These are phyloP conservation scores for Liolophura sinensis DNA, from an alignment of 1,140 invertebrate genomes.

Conservation along the genomic window DNA sequence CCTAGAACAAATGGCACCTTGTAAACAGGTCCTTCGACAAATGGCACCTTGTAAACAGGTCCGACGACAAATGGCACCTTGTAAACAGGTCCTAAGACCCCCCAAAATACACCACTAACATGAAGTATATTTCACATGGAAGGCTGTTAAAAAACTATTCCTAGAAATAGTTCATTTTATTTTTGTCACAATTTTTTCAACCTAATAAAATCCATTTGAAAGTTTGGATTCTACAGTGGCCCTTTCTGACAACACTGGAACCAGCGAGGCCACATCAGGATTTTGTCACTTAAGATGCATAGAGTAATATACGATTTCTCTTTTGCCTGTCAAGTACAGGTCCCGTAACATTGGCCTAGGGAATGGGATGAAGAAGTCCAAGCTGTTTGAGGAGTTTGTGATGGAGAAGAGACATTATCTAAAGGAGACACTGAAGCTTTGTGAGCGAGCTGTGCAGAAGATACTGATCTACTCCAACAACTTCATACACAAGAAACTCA, in stretches of 20 bases:
- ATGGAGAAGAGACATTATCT: constrained; percentile 35
- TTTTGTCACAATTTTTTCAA: constrained; percentile 3
- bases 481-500: constrained; percentile 54
- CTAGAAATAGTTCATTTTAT: background rate
- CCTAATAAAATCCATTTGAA: background rate
- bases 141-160: too few species aligned
- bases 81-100: too few species aligned
- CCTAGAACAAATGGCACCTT: too few species aligned
- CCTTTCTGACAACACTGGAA: background rate
- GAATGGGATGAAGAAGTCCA: constrained; percentile 52
- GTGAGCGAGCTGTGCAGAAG: constrained; percentile 50
- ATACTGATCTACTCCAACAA: constrained; percentile 56
- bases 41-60: too few species aligned
- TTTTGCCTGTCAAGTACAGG: background rate
- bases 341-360: constrained; percentile 41
- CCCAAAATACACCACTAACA: too few species aligned
- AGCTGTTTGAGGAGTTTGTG: constrained; percentile 49
- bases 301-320: constrained; percentile 5
- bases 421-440: constrained; percentile 37
- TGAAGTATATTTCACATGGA: too few species aligned
- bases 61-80: too few species aligned
- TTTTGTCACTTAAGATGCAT: background rate
- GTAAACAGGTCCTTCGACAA: too few species aligned
- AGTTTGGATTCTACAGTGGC: background rate
- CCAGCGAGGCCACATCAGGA: background rate